These are phyloP conservation scores for Diadegma fenestrale DNA, from an alignment of 2,888 invertebrate genomes.

Conservation along the genomic window DNA sequence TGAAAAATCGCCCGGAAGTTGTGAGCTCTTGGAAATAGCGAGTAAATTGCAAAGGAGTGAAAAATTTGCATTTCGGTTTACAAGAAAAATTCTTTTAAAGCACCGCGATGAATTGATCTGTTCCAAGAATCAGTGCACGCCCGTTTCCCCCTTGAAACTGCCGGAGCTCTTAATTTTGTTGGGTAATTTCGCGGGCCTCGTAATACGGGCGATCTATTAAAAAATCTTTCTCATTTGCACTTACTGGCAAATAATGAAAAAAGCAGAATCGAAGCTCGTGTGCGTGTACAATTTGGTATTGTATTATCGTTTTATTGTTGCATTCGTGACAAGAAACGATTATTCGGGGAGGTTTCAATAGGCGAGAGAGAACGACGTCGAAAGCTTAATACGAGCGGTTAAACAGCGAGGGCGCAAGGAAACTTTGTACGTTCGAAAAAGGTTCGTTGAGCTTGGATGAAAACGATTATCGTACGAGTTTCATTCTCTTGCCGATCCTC, in stretches of 20 bases:
- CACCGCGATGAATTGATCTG: constrained; percentile 77
- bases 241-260: constrained; percentile 6
- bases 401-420: not conserved
- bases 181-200: constrained; percentile 75
- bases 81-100: constrained; percentile 6
- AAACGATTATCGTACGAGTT: constrained; percentile 61
- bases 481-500: constrained; percentile 46
- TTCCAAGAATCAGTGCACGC: constrained; percentile 77
- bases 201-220: constrained; percentile 71
- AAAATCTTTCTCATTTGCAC: constrained; percentile 52
- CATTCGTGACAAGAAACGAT: constrained; percentile 73
- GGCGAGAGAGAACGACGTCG: constrained; percentile 53
- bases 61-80: constrained; percentile 69
- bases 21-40: constrained; percentile 75
- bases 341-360: constrained; percentile 66
- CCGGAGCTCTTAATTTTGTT: constrained; percentile 77
- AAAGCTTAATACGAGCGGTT: not conserved
- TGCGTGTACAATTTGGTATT: constrained; percentile 21
- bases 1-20: constrained; percentile 59
- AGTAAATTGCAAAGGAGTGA: constrained; percentile 77
- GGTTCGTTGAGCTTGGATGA: constrained; percentile 43
- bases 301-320: constrained; percentile 16
- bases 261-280: constrained; percentile 32
- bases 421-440: constrained; percentile 23
- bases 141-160: constrained; percentile 66